Conservation (phyloP, 1,140 invertebrate genomes). For the Elymnias hypermnestra region DNA sequence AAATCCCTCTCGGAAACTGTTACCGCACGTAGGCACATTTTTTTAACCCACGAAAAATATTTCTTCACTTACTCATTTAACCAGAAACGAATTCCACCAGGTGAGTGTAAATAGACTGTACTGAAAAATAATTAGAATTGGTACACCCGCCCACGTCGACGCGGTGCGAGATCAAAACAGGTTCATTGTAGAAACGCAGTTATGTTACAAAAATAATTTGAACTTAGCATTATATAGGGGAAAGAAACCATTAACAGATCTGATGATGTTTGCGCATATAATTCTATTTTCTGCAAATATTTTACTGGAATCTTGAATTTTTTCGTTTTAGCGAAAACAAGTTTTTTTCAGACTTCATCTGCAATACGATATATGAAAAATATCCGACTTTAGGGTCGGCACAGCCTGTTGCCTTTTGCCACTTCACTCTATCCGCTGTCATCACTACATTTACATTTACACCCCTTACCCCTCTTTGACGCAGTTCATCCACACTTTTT, state of each 20-base stretch:
- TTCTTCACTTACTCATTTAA: constrained; percentile 47
- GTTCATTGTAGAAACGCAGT: constrained; percentile 4
- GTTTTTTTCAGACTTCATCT: too few relatives aligned
- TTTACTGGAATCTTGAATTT: background rate
- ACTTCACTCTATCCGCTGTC: too few relatives aligned
- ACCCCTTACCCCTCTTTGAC: too few relatives aligned
- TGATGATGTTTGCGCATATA: background rate
- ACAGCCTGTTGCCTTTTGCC: too few relatives aligned
- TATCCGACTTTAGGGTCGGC: too few relatives aligned
- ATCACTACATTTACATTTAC: too few relatives aligned
- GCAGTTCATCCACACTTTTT: too few relatives aligned
- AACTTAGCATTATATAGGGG: background rate
- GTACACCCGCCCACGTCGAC: constrained; percentile 29
- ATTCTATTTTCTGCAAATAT: background rate
- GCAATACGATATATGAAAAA: background rate
- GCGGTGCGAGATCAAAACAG: constrained; percentile 17
- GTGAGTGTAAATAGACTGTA: constrained; percentile 28
- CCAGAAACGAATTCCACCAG: constrained; percentile 46
- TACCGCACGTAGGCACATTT: constrained; percentile 26
- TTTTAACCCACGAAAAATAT: constrained; percentile 35
- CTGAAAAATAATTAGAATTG: constrained; percentile 33
- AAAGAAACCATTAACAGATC: constrained; percentile 4
- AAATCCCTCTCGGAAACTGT: constrained; percentile 23
- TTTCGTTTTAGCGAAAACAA: background rate
- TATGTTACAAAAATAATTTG: constrained; percentile 3